These are phyloP conservation scores for Salticus scenicus DNA, from an alignment of 2,888 invertebrate genomes.

Conservation along the genomic window DNA sequence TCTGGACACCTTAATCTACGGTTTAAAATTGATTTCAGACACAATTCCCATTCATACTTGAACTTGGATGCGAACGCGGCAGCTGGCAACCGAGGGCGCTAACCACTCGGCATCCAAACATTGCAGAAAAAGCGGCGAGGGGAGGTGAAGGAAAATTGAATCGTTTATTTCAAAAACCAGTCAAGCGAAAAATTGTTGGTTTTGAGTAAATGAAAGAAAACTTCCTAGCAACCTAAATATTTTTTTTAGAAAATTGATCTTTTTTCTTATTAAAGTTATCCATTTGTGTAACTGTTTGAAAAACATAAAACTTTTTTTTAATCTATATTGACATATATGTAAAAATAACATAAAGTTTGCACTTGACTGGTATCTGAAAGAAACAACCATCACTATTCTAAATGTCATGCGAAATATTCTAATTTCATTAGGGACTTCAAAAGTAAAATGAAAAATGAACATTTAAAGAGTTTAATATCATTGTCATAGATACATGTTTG, in stretches of 20 bases:
- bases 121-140: too few species aligned
- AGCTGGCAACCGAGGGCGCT: too few species aligned
- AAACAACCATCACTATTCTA: constrained; percentile 1
- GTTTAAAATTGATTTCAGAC: too few species aligned
- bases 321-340: background rate
- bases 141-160: constrained; percentile 1
- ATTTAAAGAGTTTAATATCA: background rate
- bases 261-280: background rate
- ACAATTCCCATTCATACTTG: too few species aligned
- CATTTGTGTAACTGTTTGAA: background rate
- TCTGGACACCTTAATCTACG: too few species aligned
- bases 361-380: constrained; percentile 7
- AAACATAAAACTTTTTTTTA: background rate
- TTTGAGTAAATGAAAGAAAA: constrained; percentile 8
- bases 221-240: background rate
- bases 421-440: background rate
- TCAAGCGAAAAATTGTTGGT: background rate
- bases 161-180: constrained; percentile 8
- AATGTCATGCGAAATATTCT: background rate
- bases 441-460: background rate
- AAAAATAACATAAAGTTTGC: background rate
- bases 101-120: too few species aligned
- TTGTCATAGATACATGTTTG: background rate
- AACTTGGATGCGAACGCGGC: too few species aligned
- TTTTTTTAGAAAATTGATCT: constrained; percentile 1